A percentile compares a stretch with the other conserved stretches of the same genome.
phyloP scores from a whole-genome alignment of 2,888 invertebrate species.

The Hybos culiciformis region DNA sequence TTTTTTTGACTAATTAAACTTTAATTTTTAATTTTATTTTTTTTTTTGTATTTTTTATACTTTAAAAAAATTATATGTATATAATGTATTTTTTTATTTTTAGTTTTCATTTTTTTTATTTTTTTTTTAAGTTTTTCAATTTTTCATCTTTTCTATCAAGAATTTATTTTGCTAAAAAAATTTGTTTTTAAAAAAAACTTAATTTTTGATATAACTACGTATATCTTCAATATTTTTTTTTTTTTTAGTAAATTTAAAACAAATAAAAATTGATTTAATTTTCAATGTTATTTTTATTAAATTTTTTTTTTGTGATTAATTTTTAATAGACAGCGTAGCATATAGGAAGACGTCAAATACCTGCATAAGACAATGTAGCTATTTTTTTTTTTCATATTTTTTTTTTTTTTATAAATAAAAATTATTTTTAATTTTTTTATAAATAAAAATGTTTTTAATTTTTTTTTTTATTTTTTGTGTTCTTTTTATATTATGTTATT shows the following conservation, averaged over 20 bases:
- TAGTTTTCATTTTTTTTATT: too few relatives aligned
- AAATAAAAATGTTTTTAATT: too few relatives aligned
- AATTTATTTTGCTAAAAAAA: constrained; percentile 1
- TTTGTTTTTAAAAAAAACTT: constrained; percentile 1
- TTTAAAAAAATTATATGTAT: too few relatives aligned
- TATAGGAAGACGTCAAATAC: constrained; percentile 39
- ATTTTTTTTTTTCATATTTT: constrained; percentile 30
- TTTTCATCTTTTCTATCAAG: constrained; percentile 2
- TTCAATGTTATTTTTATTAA: constrained; percentile 17
- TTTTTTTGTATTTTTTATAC: too few relatives aligned
- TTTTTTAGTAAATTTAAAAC: too few relatives aligned
- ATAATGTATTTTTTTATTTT: too few relatives aligned
- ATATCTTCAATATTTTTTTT: constrained; percentile 7
- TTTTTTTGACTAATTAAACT: too few relatives aligned
- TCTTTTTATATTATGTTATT: too few relatives aligned
- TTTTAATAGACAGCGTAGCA: constrained; percentile 40
- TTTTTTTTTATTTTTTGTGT: too few relatives aligned
- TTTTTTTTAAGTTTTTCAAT: background rate
- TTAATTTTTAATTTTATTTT: too few relatives aligned
- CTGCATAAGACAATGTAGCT: constrained; percentile 39
- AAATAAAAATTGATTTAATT: constrained; percentile 14
- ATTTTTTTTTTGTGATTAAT: constrained; percentile 25
- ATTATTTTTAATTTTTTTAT: too few relatives aligned
- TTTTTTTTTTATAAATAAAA: too few relatives aligned
- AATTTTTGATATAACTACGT: background rate